phyloP scores from a whole-genome alignment of 2,888 invertebrate genomes.

The Petrolisthes cinctipes region DNA sequence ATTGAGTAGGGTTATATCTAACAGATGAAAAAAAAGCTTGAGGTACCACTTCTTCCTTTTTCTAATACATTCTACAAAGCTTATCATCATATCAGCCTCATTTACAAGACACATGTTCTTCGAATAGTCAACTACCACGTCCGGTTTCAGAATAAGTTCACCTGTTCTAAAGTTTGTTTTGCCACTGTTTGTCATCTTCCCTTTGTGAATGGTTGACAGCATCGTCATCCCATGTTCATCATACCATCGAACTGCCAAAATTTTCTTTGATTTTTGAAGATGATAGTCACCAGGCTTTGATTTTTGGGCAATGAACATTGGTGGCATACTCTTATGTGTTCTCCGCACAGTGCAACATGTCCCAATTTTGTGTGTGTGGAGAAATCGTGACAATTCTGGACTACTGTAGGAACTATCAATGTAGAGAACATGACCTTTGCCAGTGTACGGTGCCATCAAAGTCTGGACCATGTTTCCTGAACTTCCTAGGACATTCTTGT shows the following conservation, averaged over 20 bases:
- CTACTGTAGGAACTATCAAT: slow-evolving; percentile 68
- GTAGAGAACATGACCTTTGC: slow-evolving; percentile 66
- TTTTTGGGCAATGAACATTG: not conserved
- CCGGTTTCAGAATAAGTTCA: not conserved
- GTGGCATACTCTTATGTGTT: not conserved
- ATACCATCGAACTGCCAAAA: not conserved
- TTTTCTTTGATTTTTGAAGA: not conserved
- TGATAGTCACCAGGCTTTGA: not conserved
- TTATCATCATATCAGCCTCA: not conserved
- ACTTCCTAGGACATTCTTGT: not conserved
- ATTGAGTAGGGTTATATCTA: not conserved
- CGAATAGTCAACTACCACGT: not conserved
- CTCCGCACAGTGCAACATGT: slow-evolving; percentile 51
- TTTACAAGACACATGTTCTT: not conserved
- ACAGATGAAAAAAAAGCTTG: slow-evolving; percentile 12
- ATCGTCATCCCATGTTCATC: not conserved
- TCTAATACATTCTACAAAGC: slow-evolving; percentile 9
- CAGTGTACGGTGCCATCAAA: slow-evolving; percentile 62
- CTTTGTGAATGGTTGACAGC: not conserved
- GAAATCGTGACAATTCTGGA: slow-evolving; percentile 18
- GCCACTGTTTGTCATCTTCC: too few relatives aligned
- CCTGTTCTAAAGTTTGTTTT: too few relatives aligned
- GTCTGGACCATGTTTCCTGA: slow-evolving; percentile 65
- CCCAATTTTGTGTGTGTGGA: slow-evolving; percentile 21
- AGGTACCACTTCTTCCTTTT: slow-evolving; percentile 23